Evolutionary conservation across 2,888 invertebrate genomes (phyloP).

Genomic region (Agrenia bidenticulata): DNA sequence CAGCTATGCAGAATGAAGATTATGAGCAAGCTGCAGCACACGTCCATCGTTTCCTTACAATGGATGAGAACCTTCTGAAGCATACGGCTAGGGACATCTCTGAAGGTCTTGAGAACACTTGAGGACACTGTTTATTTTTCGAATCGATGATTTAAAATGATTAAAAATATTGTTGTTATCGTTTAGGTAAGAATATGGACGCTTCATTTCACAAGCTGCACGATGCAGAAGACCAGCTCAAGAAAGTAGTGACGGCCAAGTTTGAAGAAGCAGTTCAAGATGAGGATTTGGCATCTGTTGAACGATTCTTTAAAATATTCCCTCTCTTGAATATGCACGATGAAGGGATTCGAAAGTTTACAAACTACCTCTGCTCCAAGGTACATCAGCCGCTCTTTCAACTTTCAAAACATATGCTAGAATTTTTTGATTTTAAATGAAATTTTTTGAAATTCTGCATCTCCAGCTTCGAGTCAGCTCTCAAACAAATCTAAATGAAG

Average conservation of each 20-base stretch:
- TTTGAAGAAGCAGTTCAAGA: slow-evolving; percentile 88
- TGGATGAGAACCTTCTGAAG: slow-evolving; percentile 81
- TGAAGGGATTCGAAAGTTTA: slow-evolving; percentile 84
- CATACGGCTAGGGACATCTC: slow-evolving; percentile 75
- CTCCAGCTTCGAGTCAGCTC: slow-evolving; percentile 66
- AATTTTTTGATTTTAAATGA: slow-evolving; percentile 9
- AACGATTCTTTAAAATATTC: slow-evolving; percentile 95
- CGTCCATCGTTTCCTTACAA: slow-evolving; percentile 86
- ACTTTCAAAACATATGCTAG: neutral
- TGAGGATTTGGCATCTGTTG: slow-evolving; percentile 85
- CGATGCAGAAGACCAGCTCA: slow-evolving; percentile 72
- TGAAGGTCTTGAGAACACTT: slow-evolving; percentile 62
- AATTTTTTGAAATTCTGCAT: neutral
- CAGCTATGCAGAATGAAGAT: slow-evolving; percentile 90
- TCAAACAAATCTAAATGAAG: slow-evolving; percentile 69
- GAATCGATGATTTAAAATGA: neutral
- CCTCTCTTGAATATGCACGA: slow-evolving; percentile 88
- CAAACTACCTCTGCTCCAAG: slow-evolving; percentile 80
- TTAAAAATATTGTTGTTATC: slow-evolving; percentile 6
- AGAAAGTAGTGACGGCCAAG: slow-evolving; percentile 70
- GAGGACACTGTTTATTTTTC: no score
- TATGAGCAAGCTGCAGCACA: slow-evolving; percentile 96
- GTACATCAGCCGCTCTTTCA: slow-evolving; percentile 56
- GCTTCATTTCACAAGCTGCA: slow-evolving; percentile 72
- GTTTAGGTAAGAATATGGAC: slow-evolving; percentile 68